phyloP scores from a whole-genome alignment of 2,797 vertebrate species.

The Notamacropus eugenii region DNA sequence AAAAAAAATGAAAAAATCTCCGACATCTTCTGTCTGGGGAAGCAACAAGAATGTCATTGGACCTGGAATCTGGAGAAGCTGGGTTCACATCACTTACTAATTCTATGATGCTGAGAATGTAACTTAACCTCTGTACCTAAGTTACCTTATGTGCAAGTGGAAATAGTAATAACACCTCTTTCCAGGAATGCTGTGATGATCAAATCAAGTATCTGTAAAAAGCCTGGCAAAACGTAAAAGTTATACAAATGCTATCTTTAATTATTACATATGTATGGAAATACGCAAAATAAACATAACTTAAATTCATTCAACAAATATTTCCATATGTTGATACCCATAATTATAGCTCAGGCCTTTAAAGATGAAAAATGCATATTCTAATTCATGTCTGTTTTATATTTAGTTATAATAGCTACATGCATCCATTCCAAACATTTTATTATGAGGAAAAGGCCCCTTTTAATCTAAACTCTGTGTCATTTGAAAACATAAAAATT shows the following conservation, averaged over 20 bases:
- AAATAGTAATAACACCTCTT: neutral
- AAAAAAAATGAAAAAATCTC: neutral
- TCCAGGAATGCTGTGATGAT: neutral
- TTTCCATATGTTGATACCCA: neutral
- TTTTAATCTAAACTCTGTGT: neutral
- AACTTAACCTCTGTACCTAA: neutral
- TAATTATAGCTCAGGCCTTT: neutral
- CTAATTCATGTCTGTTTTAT: neutral
- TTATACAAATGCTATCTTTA: neutral
- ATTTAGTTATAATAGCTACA: neutral
- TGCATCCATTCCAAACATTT: neutral
- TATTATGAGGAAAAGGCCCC: neutral
- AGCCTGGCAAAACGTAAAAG: neutral
- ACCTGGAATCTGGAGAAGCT: neutral
- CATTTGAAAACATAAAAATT: neutral
- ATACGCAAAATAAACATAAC: slow-evolving; percentile 20
- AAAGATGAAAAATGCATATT: neutral
- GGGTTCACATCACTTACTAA: neutral
- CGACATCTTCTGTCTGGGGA: neutral
- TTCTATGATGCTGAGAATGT: neutral
- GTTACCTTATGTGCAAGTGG: neutral
- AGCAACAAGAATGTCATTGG: neutral
- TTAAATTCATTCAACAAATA: slow-evolving; percentile 1
- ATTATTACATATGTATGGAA: neutral
- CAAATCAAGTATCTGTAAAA: neutral